Evolutionary conservation across 2,888 invertebrate species (phyloP), one percentile per base, ranked within the genome.

Genomic region (Melanostoma mellinum): DNA sequence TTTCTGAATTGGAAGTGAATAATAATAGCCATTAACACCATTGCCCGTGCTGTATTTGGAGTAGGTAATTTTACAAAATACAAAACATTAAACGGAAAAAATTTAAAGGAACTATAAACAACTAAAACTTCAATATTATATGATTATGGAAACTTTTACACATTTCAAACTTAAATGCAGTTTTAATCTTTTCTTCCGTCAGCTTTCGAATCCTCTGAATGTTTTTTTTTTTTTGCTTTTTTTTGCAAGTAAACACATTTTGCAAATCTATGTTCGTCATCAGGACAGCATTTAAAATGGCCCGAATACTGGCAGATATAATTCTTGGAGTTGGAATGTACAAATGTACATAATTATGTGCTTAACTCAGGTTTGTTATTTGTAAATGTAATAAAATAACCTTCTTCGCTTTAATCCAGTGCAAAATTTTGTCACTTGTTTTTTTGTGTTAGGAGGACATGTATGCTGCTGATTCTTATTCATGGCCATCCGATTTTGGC

Each of bases 381-480:
- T 76, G 67, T 67, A 81, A 81, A 20, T 20, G 20, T 77, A 77
- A 68, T 67, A 48, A 81, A 77, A 68, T 67, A 48, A 81, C 72
- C 71, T 77, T 48, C 76, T 72, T 44, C 33, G 58, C 75, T 72
- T 53, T 30, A 36, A 72, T 44, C 36, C 67, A 61, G 55, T 20
- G 72, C 77, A 67, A 76, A 68, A 68, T 81, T 72, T 72, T 65
- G 71, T 81, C 71, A 71, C 81, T 72, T 61, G 67, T 80, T 53
- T 76, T 50, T 67, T 68, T 69, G 48, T 69, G 30, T 69, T 69
- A 63, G 20, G 44, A 58, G 69, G 63, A 52, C 65, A 74, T 44
- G 68, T 48, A 38, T 4, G 10, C 46, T 53, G 44, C 38, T 44
- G 33, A 30, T 46, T 55, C 50, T 20, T 38, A 52, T 9, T n/a